Conservation (phyloP, 2,113 vertebrate species). For the Sorex fumeus region DNA sequence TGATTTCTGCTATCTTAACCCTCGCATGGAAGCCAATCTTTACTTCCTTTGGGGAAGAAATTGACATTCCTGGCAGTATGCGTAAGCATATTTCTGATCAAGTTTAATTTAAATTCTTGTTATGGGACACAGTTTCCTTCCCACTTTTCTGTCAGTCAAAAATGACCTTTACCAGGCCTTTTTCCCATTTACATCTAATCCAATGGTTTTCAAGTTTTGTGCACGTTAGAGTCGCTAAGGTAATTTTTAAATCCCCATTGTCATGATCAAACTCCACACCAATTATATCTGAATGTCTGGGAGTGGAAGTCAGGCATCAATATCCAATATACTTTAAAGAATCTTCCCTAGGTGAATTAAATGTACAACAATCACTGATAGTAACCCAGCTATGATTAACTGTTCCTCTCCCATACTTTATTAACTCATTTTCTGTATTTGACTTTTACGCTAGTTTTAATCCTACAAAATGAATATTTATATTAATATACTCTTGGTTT, state of each 20-base stretch:
- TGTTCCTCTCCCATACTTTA: not conserved
- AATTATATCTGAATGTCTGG: conserved; percentile 18
- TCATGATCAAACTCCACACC: not conserved
- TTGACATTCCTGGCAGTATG: conserved; percentile 63
- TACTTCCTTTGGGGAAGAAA: conserved; percentile 61
- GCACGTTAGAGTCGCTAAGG: not conserved
- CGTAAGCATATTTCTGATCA: conserved; percentile 62
- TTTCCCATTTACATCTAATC: conserved; percentile 38
- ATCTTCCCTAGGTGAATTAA: not conserved
- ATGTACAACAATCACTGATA: not conserved
- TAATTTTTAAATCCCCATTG: conserved; percentile 14
- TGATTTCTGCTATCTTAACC: not conserved
- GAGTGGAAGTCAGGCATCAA: not conserved
- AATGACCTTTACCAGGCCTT: conserved; percentile 53
- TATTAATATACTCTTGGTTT: not conserved
- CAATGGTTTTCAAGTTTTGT: conserved; percentile 30
- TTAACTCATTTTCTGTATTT: not conserved
- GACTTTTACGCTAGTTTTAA: not conserved
- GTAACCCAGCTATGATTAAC: not conserved
- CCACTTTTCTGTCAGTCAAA: conserved; percentile 51
- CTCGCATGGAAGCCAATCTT: not conserved
- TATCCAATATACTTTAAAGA: not conserved
- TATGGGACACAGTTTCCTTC: conserved; percentile 40
- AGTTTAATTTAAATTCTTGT: conserved; percentile 70
- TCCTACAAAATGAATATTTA: not conserved